Conservation (phyloP, 2,888 invertebrate species). For the Pristionchus arcanus region DNA sequence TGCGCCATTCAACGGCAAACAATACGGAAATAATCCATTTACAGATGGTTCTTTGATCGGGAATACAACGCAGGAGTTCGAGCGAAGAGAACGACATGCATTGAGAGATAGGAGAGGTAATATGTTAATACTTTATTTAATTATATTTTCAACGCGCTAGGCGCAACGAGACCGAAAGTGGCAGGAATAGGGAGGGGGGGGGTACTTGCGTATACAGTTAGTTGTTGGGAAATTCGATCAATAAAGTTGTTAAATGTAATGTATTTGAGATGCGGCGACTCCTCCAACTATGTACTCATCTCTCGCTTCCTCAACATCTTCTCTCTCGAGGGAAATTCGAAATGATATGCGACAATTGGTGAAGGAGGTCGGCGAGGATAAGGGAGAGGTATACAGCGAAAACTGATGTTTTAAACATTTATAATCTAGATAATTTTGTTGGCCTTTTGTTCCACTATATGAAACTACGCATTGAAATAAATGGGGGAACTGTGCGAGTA, state of each 20-base stretch:
- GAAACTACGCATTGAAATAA: neutral
- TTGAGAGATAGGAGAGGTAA: conserved; percentile 15
- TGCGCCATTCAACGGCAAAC: neutral
- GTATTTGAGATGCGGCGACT: neutral
- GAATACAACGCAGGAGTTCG: neutral
- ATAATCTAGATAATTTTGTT: too few species aligned
- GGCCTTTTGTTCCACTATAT: neutral
- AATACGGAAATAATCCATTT: neutral
- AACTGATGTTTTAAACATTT: too few species aligned
- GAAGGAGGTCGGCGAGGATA: neutral
- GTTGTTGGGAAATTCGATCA: neutral
- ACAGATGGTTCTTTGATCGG: conserved; percentile 6
- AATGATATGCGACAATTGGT: neutral
- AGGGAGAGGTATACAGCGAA: conserved; percentile 18
- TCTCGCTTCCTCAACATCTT: neutral
- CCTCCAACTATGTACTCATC: neutral
- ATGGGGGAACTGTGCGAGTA: too few species aligned
- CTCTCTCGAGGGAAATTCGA: neutral
- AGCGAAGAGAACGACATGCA: neutral
- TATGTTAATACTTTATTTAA: too few species aligned
- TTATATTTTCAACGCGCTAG: too few species aligned
- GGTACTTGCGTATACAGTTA: too few species aligned
- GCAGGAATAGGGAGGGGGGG: too few species aligned
- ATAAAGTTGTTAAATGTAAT: neutral
- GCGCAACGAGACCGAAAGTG: too few species aligned